Base-by-base conservation (phyloP, 2,113 vertebrate species). In the Elgaria multicarinata region DNA sequence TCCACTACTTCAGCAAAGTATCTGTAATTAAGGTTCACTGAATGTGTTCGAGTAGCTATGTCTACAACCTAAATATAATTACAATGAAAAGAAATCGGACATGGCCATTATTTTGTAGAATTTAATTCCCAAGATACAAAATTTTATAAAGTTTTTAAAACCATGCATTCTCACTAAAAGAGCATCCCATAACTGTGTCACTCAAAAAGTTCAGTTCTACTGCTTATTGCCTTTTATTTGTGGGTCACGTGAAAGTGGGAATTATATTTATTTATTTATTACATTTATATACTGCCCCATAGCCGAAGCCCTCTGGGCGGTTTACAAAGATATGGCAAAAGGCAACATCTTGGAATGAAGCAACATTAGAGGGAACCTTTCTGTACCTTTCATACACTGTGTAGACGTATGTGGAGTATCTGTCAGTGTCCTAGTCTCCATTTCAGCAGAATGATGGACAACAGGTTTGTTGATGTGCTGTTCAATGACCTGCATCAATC, bases 401-500 rank as follows among this genome's bases (percentile, higher is more conserved):
- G 58, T 42, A 92, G 87, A 90, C 46, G 64, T 83, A 83, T 89
- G 75, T 86, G 91, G 84, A 81, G 80, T 82, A 92, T 92, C 91
- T 91, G 87, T 91, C 86, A 92, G 86, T 89, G 50, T 76, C 93
- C 85, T 90, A 90, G 92, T 76, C 87, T 93, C 87, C 69, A 83
- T 95, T 83, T 92, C 72, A 93, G 91, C 53, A 91, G 87, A 83
- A 95, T 96, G 93, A 96, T 89, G 95, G 95, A 95, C 93, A 96
- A 94, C 83, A 89, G 93, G 91, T 93, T 81, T 95, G 95, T 93
- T 95, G 95, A 96, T 92, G 93, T 86, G 89, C 86, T 94, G 94
- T 90, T 96, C 96, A 96, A 93, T 96, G 95, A 96, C 95, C 95
- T 96, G 95, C 95, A 95, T 95, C 95, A 96, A 96, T 96, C 95